Base-by-base conservation (phyloP, 2,797 vertebrate genomes). In the Macroramphosus scolopax region DNA sequence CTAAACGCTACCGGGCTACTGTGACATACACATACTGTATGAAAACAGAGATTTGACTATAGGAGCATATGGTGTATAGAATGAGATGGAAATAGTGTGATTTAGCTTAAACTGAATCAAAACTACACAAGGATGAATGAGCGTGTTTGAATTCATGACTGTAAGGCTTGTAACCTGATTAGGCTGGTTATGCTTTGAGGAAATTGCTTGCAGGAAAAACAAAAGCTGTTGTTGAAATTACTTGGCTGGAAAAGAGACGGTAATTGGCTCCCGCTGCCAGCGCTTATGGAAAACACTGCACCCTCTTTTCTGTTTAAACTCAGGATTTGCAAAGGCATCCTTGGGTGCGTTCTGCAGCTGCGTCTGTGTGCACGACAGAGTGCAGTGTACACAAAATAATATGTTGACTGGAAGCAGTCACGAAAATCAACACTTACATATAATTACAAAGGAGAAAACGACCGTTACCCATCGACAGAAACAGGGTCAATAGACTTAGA, bases 81-180 rank as follows among this genome's bases (percentile, higher is more conserved):
- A n/a, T n/a, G n/a, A n/a, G n/a, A n/a, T n/a, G n/a, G n/a, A n/a
- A n/a, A n/a, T n/a, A n/a, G n/a, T n/a, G n/a, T n/a, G n/a, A n/a
- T n/a, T n/a, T n/a, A n/a, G n/a, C n/a, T n/a, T 35, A 17, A 56
- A 60, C 33, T 34, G 32, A 70, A 63, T 31, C 24, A 41, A 32
- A 70, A 45, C 3, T 3, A 6, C 20, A 22, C 3, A 22, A 6
- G 6, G 20, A 22, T 22, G 20, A 44, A n/a, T n/a, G n/a, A n/a
- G n/a, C n/a, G n/a, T 14, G 44, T 53, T 53, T 61, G 20, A 30
- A 57, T 8, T 32, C 42, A 54, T 25, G 33, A 61, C 53, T 44
- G 24, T 60, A 77, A 71, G 35, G n/a, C n/a, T n/a, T n/a, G n/a
- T n/a, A n/a, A n/a, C n/a, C 18, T 44, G 54, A 71, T 73, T 75